phyloP scores from a whole-genome alignment of 1,140 invertebrate species.

The Drosophila pachea region DNA sequence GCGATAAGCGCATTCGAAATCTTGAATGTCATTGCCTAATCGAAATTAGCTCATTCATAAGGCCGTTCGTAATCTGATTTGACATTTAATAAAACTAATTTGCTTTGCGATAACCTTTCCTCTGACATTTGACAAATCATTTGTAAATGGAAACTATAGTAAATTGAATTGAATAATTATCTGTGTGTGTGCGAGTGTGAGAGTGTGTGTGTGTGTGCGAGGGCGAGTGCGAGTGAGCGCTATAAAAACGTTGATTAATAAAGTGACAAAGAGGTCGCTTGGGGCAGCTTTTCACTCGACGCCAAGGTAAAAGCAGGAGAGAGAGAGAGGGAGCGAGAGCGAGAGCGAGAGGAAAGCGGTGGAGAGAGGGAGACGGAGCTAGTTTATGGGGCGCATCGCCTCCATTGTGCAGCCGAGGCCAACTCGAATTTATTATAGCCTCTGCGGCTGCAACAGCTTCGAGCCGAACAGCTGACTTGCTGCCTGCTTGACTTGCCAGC shows the following conservation, averaged over 20 bases:
- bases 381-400: background rate
- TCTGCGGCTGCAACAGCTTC: conserved; percentile 1
- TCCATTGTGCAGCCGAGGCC: conserved; percentile 11
- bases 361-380: background rate
- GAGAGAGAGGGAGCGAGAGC: background rate
- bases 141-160: too few relatives aligned
- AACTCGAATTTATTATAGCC: conserved; percentile 42
- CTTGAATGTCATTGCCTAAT: too few relatives aligned
- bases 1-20: too few relatives aligned
- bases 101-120: too few relatives aligned
- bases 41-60: too few relatives aligned
- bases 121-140: too few relatives aligned
- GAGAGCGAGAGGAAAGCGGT: background rate
- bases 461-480: conserved; percentile 31
- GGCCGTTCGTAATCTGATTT: too few relatives aligned
- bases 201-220: too few relatives aligned
- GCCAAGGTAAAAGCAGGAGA: background rate
- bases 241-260: background rate
- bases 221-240: too few relatives aligned
- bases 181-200: too few relatives aligned
- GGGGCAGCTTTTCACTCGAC: background rate
- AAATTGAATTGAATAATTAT: background rate
- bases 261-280: background rate
- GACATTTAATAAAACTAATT: too few relatives aligned
- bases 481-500: conserved; percentile 43